Conservation (phyloP, 2,113 vertebrate species). For the Bambusicola thoracicus region DNA sequence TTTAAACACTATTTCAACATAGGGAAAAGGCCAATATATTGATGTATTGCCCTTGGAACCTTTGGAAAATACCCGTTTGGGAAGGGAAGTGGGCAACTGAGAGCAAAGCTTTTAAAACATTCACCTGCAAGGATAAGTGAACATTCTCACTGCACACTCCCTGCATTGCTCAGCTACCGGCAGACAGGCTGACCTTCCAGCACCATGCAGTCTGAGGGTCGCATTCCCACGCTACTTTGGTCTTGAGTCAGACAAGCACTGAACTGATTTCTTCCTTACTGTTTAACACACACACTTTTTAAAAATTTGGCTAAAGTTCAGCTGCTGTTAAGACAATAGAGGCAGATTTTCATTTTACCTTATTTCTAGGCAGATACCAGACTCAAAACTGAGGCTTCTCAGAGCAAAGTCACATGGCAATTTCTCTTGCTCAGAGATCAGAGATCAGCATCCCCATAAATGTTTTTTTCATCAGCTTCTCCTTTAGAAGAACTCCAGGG, state of each 20-base stretch:
- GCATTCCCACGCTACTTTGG: neutral
- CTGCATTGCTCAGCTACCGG: neutral
- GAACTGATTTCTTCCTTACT: neutral
- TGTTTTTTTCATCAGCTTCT: conserved; percentile 57
- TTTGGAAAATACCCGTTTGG: neutral
- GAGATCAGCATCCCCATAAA: neutral
- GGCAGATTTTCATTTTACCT: neutral
- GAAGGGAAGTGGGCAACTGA: neutral
- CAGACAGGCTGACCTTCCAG: neutral
- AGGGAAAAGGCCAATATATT: neutral
- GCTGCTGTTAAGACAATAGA: neutral
- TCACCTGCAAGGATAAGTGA: neutral
- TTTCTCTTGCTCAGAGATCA: conserved; percentile 20
- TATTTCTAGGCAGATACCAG: neutral
- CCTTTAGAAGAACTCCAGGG: conserved; percentile 51
- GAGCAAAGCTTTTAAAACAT: neutral
- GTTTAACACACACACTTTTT: neutral
- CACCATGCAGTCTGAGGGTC: neutral
- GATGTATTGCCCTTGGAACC: neutral
- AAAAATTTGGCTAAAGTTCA: neutral
- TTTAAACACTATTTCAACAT: neutral
- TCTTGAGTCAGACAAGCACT: neutral
- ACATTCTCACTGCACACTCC: neutral
- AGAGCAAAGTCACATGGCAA: conserved; percentile 23
- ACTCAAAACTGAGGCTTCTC: neutral